A percentile compares a stretch with the other conserved stretches of the same genome.
phyloP scores from a whole-genome alignment of 2,113 vertebrate genomes.

The Desmodus rotundus region DNA sequence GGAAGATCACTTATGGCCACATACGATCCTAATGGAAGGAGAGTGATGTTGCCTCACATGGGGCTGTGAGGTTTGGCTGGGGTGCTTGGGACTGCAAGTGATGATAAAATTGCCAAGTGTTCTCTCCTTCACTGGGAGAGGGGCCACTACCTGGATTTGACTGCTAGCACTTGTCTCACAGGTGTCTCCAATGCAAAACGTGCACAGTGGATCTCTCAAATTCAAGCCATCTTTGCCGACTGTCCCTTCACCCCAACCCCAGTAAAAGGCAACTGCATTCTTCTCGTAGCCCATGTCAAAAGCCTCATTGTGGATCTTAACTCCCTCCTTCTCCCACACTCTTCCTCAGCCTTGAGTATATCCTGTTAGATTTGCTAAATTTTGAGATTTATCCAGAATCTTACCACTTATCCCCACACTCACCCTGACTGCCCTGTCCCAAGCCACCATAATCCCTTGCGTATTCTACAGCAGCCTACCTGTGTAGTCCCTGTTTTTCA shows the following conservation, averaged over 20 bases:
- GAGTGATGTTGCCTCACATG: not conserved
- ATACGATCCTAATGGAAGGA: not conserved
- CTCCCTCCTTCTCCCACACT: not conserved
- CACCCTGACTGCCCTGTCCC: too few relatives aligned
- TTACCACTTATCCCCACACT: not conserved
- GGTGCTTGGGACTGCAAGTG: not conserved
- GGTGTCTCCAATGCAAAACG: not conserved
- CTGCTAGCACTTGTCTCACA: not conserved
- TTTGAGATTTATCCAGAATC: not conserved
- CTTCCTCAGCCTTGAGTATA: not conserved
- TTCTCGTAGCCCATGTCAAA: not conserved
- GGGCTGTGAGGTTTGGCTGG: not conserved
- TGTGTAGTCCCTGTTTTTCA: not conserved
- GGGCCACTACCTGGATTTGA: not conserved
- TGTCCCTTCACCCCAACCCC: fast-evolving
- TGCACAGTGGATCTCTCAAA: not conserved
- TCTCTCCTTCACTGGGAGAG: not conserved
- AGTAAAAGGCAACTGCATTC: too few relatives aligned
- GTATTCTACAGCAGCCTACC: not conserved
- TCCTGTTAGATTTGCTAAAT: not conserved
- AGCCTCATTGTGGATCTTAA: too few relatives aligned
- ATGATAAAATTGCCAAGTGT: not conserved
- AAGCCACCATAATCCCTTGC: not conserved
- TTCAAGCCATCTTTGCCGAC: fast-evolving
- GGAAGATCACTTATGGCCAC: not conserved